phyloP scores from a whole-genome alignment of 2,888 invertebrate species.

The Vesta saturnalis region DNA sequence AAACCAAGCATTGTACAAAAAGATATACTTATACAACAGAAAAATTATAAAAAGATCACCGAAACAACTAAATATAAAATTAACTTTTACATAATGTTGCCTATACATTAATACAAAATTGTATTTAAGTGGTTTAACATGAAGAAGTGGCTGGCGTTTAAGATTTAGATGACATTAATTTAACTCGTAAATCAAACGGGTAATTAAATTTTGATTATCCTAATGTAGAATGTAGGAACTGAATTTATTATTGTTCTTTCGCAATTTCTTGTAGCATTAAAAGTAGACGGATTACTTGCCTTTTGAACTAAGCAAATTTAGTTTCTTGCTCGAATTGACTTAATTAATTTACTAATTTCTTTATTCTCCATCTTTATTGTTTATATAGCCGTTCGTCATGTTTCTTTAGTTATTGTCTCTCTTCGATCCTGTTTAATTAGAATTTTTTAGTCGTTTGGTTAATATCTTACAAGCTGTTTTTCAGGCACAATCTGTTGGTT shows the following conservation, averaged over 20 bases:
- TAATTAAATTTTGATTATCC: slow-evolving; percentile 11
- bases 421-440: too few species aligned
- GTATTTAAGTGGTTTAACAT: not conserved
- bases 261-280: not conserved
- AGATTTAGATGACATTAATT: slow-evolving; percentile 8
- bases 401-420: too few species aligned
- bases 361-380: too few species aligned
- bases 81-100: not conserved
- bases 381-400: too few species aligned
- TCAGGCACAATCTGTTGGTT: too few species aligned
- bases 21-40: too few species aligned
- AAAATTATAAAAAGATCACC: too few species aligned
- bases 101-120: not conserved
- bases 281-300: slow-evolving; percentile 6
- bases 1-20: too few species aligned
- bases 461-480: too few species aligned
- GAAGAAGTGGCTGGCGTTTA: not conserved
- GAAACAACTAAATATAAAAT: slow-evolving; percentile 1
- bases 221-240: not conserved
- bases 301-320: slow-evolving; percentile 3
- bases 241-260: slow-evolving; percentile 7
- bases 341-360: slow-evolving; percentile 1
- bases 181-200: not conserved
- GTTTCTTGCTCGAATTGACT: not conserved
- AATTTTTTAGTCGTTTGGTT: too few species aligned